Evolutionary conservation across 2,888 invertebrate genomes (phyloP).

Genomic region (Clunio marinus): DNA sequence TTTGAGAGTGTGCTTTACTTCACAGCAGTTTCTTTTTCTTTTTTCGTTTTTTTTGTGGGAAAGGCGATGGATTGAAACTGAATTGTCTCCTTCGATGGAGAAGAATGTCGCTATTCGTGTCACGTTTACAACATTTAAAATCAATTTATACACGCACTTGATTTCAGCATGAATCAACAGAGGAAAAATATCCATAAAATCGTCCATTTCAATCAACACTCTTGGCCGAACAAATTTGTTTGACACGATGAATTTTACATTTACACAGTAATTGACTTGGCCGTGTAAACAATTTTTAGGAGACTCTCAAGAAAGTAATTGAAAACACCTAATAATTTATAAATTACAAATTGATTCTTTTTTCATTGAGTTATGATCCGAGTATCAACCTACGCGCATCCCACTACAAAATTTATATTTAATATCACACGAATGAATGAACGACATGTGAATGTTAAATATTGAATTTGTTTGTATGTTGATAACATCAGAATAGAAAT

Average conservation of each 20-base stretch:
- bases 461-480: too few species aligned
- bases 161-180: constrained; percentile 33
- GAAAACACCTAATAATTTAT: too few species aligned
- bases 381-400: too few species aligned
- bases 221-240: constrained; percentile 1
- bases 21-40: background rate
- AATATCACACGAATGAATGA: too few species aligned
- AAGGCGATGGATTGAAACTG: background rate
- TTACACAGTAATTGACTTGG: too few species aligned
- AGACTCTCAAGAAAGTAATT: too few species aligned
- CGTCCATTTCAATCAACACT: constrained; percentile 19
- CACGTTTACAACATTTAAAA: constrained; percentile 38
- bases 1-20: constrained; percentile 32
- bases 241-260: background rate
- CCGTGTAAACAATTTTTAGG: too few species aligned
- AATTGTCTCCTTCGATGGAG: background rate
- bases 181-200: background rate
- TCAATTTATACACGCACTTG: constrained; percentile 39
- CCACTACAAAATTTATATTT: too few species aligned
- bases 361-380: too few species aligned
- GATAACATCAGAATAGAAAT: too few species aligned
- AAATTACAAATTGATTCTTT: too few species aligned
- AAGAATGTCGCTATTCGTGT: constrained; percentile 17
- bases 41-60: background rate
- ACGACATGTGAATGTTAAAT: too few species aligned